phyloP scores from a whole-genome alignment of 2,888 invertebrate genomes.

The Norana najaformis region DNA sequence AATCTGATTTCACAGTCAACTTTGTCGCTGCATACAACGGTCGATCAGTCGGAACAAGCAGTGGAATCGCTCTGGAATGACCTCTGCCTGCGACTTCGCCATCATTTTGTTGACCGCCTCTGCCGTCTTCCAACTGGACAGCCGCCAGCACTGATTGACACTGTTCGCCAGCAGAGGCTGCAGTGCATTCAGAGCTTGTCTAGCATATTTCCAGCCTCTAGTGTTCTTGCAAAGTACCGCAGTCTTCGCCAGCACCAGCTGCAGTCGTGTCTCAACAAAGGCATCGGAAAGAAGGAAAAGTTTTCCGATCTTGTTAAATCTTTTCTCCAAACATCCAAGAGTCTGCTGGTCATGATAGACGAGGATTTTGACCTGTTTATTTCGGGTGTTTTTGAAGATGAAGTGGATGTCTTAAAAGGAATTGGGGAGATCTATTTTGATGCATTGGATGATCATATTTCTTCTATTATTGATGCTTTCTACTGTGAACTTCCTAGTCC shows the following conservation, averaged over 20 bases:
- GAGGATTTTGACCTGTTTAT: constrained; percentile 9
- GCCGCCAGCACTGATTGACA: not conserved
- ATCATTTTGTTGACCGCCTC: not conserved
- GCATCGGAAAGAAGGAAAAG: not conserved
- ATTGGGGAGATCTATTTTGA: constrained; percentile 19
- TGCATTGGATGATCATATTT: not conserved
- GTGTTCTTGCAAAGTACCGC: constrained; percentile 2
- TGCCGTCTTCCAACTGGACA: not conserved
- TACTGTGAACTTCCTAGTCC: not conserved
- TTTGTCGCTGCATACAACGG: not conserved
- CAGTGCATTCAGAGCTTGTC: not conserved
- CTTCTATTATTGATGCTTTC: not conserved
- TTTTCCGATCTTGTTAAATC: not conserved
- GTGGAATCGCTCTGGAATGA: constrained; percentile 21
- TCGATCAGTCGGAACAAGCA: constrained; percentile 3
- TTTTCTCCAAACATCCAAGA: not conserved
- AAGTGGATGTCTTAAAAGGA: not conserved
- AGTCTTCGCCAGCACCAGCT: not conserved
- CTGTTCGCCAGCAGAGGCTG: not conserved
- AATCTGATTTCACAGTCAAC: not conserved
- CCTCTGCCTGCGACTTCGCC: constrained; percentile 22
- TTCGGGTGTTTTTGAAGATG: not conserved
- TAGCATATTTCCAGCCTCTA: not conserved
- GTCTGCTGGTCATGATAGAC: not conserved
- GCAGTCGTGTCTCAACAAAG: not conserved